Base-by-base conservation (phyloP, 2,888 invertebrate species). In the Noctua janthe region DNA sequence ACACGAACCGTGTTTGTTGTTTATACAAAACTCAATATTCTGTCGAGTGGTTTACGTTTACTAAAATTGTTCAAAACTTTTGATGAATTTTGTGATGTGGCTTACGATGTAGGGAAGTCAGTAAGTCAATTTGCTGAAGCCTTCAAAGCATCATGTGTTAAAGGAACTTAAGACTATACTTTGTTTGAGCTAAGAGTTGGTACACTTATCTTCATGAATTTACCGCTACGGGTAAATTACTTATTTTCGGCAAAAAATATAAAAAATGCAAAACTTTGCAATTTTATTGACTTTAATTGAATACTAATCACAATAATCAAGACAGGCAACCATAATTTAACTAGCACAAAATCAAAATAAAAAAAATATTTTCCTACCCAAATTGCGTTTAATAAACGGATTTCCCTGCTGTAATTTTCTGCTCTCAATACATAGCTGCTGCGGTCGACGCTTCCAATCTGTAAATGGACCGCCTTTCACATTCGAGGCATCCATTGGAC, bases 51-150 rank as follows among this genome's bases (percentile, higher is more conserved):
- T 82, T 74, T 56, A n/a, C n/a, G 56, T 80, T 56, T 64, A 43
- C 80, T 80, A 78, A 80, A 87, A 80, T 76, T 76, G 74, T 74
- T 87, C 35, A 17, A 69, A 87, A 84, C 71, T 84, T 87, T 86
- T 87, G 72, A 86, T 84, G 72, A 83, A 83, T 67, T 79, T 83
- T 75, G 67, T 29, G 35, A 76, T 67, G 75, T 70, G 72, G 71
- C 35, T 62, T 69, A 51, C 47, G 2, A 54, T 54, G 56, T 67
- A 74, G 71, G 43, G 20, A 64, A 78, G 43, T 29, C 67, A 86
- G 83, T 67, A 76, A 74, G 39, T 56, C 83, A 82, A 82, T 78
- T 82, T 62, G 20, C 64, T 29, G 3, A 70, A 77, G 29, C 0
- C 10, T 51, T 47, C 13, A 20, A 1, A 56, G 4, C 23, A 76